Evolutionary conservation across 1,140 invertebrate genomes (phyloP).

Genomic region (Anoplophora glabripennis): DNA sequence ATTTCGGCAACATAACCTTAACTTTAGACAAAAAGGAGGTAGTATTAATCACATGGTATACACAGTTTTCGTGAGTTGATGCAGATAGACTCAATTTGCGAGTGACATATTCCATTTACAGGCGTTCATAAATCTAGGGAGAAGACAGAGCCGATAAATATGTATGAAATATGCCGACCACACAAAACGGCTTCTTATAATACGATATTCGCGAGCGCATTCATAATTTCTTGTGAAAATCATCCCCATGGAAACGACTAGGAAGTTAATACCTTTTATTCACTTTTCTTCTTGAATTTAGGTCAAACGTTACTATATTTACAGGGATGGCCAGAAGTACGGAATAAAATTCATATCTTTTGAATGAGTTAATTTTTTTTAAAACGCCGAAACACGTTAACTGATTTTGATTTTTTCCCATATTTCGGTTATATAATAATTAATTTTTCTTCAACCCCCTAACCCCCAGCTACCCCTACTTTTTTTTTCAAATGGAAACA

Average conservation of each 20-base stretch:
- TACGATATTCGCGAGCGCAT: conserved; percentile 27
- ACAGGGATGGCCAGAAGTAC: too few relatives aligned
- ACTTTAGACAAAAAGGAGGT: conserved; percentile 1
- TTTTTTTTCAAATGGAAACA: too few relatives aligned
- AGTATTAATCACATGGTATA: conserved; percentile 25
- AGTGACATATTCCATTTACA: conserved; percentile 37
- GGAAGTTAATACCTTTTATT: not conserved
- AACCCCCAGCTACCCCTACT: too few relatives aligned
- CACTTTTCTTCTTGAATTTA: not conserved
- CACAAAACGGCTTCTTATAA: conserved; percentile 29
- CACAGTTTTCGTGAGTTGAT: conserved; percentile 15
- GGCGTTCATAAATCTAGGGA: conserved; percentile 29
- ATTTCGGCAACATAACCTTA: conserved; percentile 4
- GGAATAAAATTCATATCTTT: too few relatives aligned
- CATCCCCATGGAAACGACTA: conserved; percentile 5
- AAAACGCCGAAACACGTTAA: too few relatives aligned
- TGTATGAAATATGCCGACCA: conserved; percentile 33
- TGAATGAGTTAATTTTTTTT: too few relatives aligned
- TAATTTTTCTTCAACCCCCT: too few relatives aligned
- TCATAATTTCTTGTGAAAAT: conserved; percentile 27
- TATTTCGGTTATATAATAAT: too few relatives aligned
- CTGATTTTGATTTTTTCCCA: too few relatives aligned
- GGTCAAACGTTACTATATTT: too few relatives aligned
- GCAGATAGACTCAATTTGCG: conserved; percentile 32
- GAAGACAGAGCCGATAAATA: conserved; percentile 31